A percentile compares a stretch with the other conserved stretches of the same genome.
phyloP scores from a whole-genome alignment of 2,888 invertebrate species.

The Acronicta leporina region DNA sequence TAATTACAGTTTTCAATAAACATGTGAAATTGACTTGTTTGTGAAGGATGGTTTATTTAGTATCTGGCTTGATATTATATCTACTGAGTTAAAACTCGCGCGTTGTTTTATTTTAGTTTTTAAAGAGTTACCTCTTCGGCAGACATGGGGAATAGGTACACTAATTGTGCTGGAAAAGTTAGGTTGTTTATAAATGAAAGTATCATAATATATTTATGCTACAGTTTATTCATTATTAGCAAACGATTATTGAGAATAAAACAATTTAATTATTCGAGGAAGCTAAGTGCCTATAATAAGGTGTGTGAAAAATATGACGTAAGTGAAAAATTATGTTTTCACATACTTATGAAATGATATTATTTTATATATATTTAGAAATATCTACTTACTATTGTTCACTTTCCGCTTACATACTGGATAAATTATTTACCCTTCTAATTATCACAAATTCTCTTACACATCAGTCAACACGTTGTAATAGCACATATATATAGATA shows the following conservation, averaged over 20 bases:
- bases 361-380: conserved; percentile 36
- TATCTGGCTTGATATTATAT: conserved; percentile 25
- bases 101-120: conserved; percentile 25
- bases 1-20: no score
- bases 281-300: conserved; percentile 24
- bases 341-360: conserved; percentile 24
- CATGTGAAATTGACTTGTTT: no score
- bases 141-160: no score
- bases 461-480: conserved; percentile 80
- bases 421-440: conserved; percentile 66
- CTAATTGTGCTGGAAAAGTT: conserved; percentile 5
- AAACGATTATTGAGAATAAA: conserved; percentile 37
- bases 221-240: conserved; percentile 33
- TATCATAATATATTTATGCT: conserved; percentile 41
- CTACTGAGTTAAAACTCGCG: conserved; percentile 13
- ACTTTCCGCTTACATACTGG: conserved; percentile 55
- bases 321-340: conserved; percentile 14
- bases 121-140: no score
- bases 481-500: conserved; percentile 48
- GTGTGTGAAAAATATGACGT: conserved; percentile 35
- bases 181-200: conserved; percentile 39
- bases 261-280: conserved; percentile 41
- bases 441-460: conserved; percentile 83
- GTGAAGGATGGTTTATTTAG: conserved; percentile 1
- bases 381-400: conserved; percentile 46